These are phyloP conservation scores for Monarcha castaneiventris DNA, from an alignment of 2,113 vertebrate genomes.

Conservation along the genomic window DNA sequence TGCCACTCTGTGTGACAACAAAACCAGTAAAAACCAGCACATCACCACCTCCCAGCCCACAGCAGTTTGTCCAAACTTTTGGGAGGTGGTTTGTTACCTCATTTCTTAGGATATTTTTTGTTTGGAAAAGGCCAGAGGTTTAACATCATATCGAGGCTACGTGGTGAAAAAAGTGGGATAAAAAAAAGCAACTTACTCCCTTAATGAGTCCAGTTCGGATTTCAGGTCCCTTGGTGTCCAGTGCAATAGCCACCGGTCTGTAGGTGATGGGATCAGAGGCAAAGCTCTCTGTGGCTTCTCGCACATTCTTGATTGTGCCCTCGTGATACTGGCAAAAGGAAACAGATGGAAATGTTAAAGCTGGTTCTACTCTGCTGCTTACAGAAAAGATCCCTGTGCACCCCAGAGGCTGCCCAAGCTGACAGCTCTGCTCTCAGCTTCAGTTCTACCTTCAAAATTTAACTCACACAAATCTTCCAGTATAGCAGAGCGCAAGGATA, in stretches of 20 bases:
- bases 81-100: neutral
- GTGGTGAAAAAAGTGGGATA: fast-evolving
- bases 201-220: slow-evolving; percentile 98
- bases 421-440: neutral
- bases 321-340: slow-evolving; percentile 84
- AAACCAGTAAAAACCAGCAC: neutral
- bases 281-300: slow-evolving; percentile 91
- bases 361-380: neutral
- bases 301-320: slow-evolving; percentile 94
- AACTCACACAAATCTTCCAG: neutral
- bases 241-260: slow-evolving; percentile 91
- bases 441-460: neutral
- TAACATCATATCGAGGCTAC: fast-evolving
- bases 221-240: slow-evolving; percentile 98
- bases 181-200: slow-evolving; percentile 80
- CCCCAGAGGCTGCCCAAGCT: neutral
- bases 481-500: neutral
- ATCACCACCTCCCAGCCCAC: neutral
- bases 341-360: neutral
- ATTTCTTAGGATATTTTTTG: neutral
- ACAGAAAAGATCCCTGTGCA: fast-evolving
- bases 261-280: slow-evolving; percentile 85
- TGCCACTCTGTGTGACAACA: slow-evolving; percentile 81
- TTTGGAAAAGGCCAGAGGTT: neutral
- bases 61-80: neutral